Evolutionary conservation across 2,797 vertebrate species (phyloP).

Genomic region (Pteronotus mesoamericanus): DNA sequence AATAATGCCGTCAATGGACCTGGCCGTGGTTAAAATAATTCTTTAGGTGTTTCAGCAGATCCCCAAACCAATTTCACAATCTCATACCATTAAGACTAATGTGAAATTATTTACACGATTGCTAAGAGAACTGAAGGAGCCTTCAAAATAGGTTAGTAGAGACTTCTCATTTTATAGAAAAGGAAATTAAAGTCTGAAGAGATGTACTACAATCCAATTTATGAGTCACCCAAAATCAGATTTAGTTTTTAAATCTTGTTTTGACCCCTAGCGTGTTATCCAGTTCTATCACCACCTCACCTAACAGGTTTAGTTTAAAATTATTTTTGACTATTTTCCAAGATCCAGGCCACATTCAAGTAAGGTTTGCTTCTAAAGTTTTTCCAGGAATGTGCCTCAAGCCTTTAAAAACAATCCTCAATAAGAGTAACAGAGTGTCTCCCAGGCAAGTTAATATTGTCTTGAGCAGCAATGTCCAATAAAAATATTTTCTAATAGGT

Average conservation of each 20-base stretch:
- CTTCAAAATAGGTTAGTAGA: slow-evolving; percentile 36
- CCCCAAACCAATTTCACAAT: slow-evolving; percentile 23
- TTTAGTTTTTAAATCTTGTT: slow-evolving; percentile 31
- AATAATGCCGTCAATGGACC: background rate
- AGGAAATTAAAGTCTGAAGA: slow-evolving; percentile 33
- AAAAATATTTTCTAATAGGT: slow-evolving; percentile 7
- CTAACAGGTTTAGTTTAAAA: slow-evolving; percentile 11
- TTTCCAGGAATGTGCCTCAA: background rate
- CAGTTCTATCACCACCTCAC: slow-evolving; percentile 20
- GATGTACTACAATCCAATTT: background rate
- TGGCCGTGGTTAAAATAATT: slow-evolving; percentile 7
- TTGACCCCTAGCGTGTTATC: background rate
- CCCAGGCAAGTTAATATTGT: background rate
- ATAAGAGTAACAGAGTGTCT: slow-evolving; percentile 42
- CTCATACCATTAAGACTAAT: background rate
- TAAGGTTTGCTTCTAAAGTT: slow-evolving; percentile 21
- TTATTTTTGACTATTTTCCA: slow-evolving; percentile 43
- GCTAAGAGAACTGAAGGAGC: background rate
- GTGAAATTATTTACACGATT: slow-evolving; percentile 29
- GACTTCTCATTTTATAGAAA: slow-evolving; percentile 21
- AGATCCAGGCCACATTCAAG: slow-evolving; percentile 10
- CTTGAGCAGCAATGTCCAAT: background rate
- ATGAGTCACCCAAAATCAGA: slow-evolving; percentile 39
- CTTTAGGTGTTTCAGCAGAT: slow-evolving; percentile 5
- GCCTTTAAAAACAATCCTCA: slow-evolving; percentile 44